phyloP scores from a whole-genome alignment of 2,797 vertebrate species.

The Propithecus deckenii region DNA sequence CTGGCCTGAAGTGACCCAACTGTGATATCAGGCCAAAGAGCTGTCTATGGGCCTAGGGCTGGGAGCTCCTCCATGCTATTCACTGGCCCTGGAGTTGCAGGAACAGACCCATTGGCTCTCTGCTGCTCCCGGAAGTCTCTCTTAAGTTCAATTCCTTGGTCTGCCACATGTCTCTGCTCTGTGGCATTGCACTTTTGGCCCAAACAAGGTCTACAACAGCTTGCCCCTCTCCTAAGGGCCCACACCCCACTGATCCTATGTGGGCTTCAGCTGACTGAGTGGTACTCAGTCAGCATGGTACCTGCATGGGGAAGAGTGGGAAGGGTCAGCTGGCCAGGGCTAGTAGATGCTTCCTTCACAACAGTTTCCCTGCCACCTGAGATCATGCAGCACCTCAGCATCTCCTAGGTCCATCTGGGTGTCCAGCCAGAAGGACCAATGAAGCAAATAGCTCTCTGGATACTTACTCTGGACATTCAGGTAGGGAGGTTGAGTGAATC shows the following conservation, averaged over 20 bases:
- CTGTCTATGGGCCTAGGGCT: not conserved
- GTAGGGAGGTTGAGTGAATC: not conserved
- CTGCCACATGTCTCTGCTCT: not conserved
- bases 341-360: not conserved
- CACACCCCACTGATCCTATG: not conserved
- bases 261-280: not conserved
- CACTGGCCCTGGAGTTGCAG: not conserved
- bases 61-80: not conserved
- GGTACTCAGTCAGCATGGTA: not conserved
- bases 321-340: not conserved
- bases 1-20: not conserved
- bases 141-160: not conserved
- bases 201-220: not conserved
- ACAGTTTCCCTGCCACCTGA: not conserved
- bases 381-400: not conserved
- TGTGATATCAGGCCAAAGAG: not conserved
- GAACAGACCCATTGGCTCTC: not conserved
- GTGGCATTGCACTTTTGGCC: not conserved
- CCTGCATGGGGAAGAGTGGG: not conserved
- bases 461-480: not conserved
- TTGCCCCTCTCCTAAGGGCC: not conserved
- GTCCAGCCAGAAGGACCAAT: not conserved
- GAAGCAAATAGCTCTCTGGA: slow-evolving; percentile 23
- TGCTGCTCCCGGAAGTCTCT: not conserved
- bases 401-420: not conserved